phyloP scores from a whole-genome alignment of 2,888 invertebrate genomes.

The Hypolimnas misippus region DNA sequence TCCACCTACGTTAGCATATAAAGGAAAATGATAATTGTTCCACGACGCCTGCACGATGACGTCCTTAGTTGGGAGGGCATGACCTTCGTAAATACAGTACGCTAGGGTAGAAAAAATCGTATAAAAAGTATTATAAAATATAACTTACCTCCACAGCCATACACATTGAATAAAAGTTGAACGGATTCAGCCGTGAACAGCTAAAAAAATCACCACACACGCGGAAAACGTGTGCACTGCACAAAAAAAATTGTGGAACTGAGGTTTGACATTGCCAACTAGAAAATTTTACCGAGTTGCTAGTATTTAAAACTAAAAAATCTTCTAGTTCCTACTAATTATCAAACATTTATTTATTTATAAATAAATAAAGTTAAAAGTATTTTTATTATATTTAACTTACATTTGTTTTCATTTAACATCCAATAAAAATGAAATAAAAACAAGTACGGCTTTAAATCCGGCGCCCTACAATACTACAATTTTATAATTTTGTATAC shows the following conservation, averaged over 20 bases:
- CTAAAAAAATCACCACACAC: conserved; percentile 79
- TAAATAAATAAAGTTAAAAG: background rate
- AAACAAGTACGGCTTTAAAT: too few species aligned
- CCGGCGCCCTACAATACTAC: too few species aligned
- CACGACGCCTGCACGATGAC: conserved; percentile 66
- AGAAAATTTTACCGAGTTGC: conserved; percentile 21
- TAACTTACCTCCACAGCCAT: conserved; percentile 92
- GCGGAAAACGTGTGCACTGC: conserved; percentile 78
- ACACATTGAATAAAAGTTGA: conserved; percentile 89
- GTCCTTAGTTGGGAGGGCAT: conserved; percentile 63
- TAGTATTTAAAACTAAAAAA: conserved; percentile 1
- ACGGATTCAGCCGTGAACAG: conserved; percentile 85
- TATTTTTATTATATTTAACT: too few species aligned
- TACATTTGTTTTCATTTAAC: too few species aligned
- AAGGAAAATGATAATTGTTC: conserved; percentile 55
- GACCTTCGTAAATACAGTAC: conserved; percentile 57
- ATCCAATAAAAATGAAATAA: too few species aligned
- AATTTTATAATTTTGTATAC: too few species aligned
- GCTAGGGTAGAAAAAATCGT: conserved; percentile 23
- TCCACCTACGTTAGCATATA: conserved; percentile 34
- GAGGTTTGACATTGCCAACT: conserved; percentile 41
- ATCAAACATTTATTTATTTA: too few species aligned
- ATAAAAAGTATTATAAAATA: conserved; percentile 38
- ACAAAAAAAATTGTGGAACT: conserved; percentile 72
- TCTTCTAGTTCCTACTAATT: conserved; percentile 3